Base-by-base conservation (phyloP, 2,797 vertebrate species). In the Urosaurus nigricauda region DNA sequence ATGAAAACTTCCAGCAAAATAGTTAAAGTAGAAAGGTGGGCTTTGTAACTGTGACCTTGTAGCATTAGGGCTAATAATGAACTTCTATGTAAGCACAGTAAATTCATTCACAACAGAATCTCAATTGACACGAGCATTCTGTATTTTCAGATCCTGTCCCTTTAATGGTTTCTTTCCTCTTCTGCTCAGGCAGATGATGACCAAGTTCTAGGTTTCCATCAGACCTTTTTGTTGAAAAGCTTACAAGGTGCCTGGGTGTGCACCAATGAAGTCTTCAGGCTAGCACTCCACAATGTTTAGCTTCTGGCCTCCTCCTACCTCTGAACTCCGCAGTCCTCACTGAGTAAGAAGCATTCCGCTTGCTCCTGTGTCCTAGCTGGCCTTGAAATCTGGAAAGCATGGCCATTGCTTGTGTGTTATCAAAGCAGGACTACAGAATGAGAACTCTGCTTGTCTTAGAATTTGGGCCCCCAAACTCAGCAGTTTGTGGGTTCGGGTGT, bases 221-320 rank as follows among this genome's bases (percentile, higher is more conserved):
- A 97, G 95, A 96, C 94, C 89, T 97, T 97, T 96, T 95, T 97
- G 94, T 96, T 97, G 96, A 97, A 97, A 97, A 95, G 83, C 92
- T 94, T 96, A 82, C 96, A 95, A 93, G 96, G 92, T 96, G 96
- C 95, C 83, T 97, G 97, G 97, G 96, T 97, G 84, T 97, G 96
- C 95, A 97, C 96, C 96, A 97, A 97, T 14, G 96, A 97, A 93
- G 95, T 97, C 97, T 97, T 98, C 97, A 97, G 97, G 95, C 97
- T 97, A 95, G 94, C 96, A 53, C 96, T 97, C 73, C 97, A 97
- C 97, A 97, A 97, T 95, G 73, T 96, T 85, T 97, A 96, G 95
- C 92, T 90, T 91, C 79, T 95, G 90, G 89, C 92, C 87, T 88
- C 16, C 89, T 88, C 85, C 91, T 83, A 89, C 75, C 89, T 93